Conservation (phyloP, 2,113 vertebrate species). For the Xenus cinereus region DNA sequence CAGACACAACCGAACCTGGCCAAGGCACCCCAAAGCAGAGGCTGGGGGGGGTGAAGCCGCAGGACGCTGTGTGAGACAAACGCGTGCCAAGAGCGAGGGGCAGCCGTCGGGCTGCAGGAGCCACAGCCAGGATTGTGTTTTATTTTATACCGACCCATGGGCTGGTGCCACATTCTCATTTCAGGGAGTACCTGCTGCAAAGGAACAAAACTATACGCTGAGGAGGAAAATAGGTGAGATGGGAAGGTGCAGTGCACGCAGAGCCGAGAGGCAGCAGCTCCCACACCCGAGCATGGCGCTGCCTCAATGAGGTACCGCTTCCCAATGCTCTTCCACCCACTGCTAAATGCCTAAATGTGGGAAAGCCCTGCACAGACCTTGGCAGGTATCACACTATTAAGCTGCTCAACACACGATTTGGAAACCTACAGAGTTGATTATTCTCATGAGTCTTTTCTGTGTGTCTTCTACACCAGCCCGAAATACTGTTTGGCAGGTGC, state of each 20-base stretch:
- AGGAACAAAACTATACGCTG: neutral
- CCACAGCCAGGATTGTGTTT: rapidly evolving
- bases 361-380: neutral
- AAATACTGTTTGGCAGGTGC: neutral
- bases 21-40: neutral
- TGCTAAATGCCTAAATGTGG: neutral
- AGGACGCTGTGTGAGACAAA: neutral
- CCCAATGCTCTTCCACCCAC: neutral
- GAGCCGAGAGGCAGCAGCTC: neutral
- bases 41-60: rapidly evolving
- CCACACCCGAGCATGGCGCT: neutral
- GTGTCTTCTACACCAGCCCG: neutral
- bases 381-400: neutral
- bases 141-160: neutral
- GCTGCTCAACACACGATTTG: neutral
- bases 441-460: neutral
- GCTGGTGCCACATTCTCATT: neutral
- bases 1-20: neutral
- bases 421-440: neutral
- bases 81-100: rapidly evolving
- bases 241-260: neutral
- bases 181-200: neutral
- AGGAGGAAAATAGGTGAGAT: neutral
- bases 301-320: rapidly evolving
- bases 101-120: neutral